These are phyloP conservation scores for Noctua comes DNA, from an alignment of 2,888 invertebrate species.

Conservation along the genomic window DNA sequence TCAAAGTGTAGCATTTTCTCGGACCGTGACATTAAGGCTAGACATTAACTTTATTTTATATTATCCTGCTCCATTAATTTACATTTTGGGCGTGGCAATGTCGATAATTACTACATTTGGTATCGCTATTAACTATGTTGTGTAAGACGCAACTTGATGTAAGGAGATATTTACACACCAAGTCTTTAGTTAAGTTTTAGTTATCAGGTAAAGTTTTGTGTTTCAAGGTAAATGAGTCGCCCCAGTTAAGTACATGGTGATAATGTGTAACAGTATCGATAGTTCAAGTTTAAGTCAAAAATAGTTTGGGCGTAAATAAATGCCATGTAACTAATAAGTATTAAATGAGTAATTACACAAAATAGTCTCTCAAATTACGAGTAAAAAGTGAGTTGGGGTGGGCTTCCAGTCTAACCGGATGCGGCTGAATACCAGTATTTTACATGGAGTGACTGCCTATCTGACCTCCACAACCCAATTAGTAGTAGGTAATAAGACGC, in stretches of 20 bases:
- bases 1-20: constrained; percentile 64
- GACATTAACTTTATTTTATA: constrained; percentile 64
- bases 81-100: constrained; percentile 65
- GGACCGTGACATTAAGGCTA: constrained; percentile 77
- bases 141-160: constrained; percentile 23
- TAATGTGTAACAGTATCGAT: not conserved
- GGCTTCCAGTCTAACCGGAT: no score
- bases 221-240: not conserved
- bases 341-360: not conserved
- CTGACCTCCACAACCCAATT: no score
- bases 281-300: not conserved
- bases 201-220: not conserved
- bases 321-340: not conserved
- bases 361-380: not conserved
- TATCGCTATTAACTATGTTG: constrained; percentile 29
- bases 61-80: constrained; percentile 71
- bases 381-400: no score
- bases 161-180: constrained; percentile 1
- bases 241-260: not conserved
- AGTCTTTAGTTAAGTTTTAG: not conserved
- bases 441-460: no score
- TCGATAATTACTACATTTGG: constrained; percentile 66
- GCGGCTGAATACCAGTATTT: no score
- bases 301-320: not conserved
- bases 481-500: no score